Evolutionary conservation across 2,797 vertebrate genomes (phyloP).

Genomic region (Microcaecilia unicolor): DNA sequence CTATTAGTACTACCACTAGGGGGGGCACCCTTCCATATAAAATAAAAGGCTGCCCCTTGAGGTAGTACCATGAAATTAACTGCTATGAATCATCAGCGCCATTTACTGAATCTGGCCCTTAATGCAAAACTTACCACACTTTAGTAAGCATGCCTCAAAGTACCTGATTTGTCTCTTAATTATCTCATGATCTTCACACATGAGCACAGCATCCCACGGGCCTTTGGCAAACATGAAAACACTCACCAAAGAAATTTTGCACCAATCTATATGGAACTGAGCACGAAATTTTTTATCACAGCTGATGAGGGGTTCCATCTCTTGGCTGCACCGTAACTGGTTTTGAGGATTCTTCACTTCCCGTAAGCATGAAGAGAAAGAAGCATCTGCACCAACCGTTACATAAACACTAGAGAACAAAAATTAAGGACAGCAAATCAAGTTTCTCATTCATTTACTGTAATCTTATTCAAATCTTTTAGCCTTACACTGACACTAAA

Average conservation of each 20-base stretch:
- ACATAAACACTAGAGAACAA: slow-evolving; percentile 80
- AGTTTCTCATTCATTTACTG: slow-evolving; percentile 22
- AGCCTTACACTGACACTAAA: too few relatives aligned
- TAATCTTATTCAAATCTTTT: slow-evolving; percentile 4
- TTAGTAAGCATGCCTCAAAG: too few relatives aligned
- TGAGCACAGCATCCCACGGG: too few relatives aligned
- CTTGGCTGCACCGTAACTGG: slow-evolving; percentile 93
- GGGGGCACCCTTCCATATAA: too few relatives aligned
- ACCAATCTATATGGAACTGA: slow-evolving; percentile 97
- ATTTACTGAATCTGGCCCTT: too few relatives aligned
- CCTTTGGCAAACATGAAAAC: background rate
- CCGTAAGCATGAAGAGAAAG: slow-evolving; percentile 89
- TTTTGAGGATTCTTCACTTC: slow-evolving; percentile 95
- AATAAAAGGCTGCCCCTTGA: too few relatives aligned
- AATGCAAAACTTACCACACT: too few relatives aligned
- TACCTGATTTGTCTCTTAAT: too few relatives aligned
- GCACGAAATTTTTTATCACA: slow-evolving; percentile 95
- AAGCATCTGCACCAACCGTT: slow-evolving; percentile 93
- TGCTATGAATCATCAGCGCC: too few relatives aligned
- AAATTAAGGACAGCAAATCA: slow-evolving; percentile 5
- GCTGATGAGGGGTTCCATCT: slow-evolving; percentile 94
- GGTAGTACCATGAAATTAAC: too few relatives aligned
- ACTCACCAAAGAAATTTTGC: slow-evolving; percentile 96
- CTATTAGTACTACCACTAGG: too few relatives aligned
- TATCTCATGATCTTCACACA: too few relatives aligned